A percentile compares a stretch with the other conserved stretches of the same genome.
phyloP scores from a whole-genome alignment of 1,140 invertebrate species.

The Caerostris extrusa region DNA sequence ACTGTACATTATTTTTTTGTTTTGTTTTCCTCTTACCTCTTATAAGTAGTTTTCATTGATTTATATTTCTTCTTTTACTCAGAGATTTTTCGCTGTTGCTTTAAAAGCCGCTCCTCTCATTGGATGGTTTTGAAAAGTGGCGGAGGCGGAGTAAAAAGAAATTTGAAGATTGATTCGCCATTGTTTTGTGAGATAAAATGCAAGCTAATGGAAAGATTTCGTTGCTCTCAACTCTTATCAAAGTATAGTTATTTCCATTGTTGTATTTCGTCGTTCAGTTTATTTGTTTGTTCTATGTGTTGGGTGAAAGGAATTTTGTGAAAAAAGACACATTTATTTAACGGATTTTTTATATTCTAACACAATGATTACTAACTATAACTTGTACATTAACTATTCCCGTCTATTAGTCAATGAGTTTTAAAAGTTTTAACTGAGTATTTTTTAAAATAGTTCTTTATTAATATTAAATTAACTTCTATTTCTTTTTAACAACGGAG shows the following conservation, averaged over 20 bases:
- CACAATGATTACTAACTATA: too few relatives aligned
- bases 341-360: too few relatives aligned
- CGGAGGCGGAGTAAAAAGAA: not conserved
- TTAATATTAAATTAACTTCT: too few relatives aligned
- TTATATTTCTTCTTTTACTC: not conserved
- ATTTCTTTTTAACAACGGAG: too few relatives aligned
- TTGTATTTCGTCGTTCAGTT: not conserved
- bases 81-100: not conserved
- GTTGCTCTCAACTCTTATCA: not conserved
- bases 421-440: too few relatives aligned
- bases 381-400: too few relatives aligned
- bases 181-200: constrained; percentile 5
- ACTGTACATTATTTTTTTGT: not conserved
- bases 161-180: constrained; percentile 22
- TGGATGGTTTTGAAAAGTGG: constrained; percentile 1
- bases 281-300: not conserved
- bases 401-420: too few relatives aligned
- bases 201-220: constrained; percentile 33
- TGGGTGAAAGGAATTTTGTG: not conserved
- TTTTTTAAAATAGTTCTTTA: too few relatives aligned
- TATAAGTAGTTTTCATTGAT: constrained; percentile 6
- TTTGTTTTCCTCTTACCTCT: not conserved
- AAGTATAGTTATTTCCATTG: constrained; percentile 8
- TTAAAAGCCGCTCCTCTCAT: not conserved
- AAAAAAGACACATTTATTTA: too few relatives aligned